These are phyloP conservation scores for Tupaia chinensis DNA, from an alignment of 2,113 vertebrate genomes.

Conservation along the genomic window DNA sequence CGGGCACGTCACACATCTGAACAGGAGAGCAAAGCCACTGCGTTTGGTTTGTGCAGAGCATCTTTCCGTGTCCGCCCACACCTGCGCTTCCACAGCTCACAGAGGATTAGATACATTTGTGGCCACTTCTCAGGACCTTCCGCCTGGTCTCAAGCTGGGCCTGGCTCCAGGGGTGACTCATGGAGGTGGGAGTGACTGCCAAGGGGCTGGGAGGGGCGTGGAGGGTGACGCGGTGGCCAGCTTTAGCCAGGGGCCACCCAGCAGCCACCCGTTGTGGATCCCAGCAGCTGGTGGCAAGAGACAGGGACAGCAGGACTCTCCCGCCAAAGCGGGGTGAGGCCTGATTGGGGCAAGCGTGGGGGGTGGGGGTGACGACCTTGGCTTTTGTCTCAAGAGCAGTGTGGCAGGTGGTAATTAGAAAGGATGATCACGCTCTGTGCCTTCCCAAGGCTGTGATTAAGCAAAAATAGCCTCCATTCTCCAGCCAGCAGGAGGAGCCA, in stretches of 20 bases:
- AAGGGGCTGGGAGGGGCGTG: neutral
- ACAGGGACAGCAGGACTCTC: neutral
- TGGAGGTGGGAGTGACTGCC: neutral
- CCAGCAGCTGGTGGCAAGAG: neutral
- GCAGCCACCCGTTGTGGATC: neutral
- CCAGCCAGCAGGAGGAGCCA: neutral
- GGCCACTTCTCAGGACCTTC: neutral
- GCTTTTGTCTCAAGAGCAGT: constrained; percentile 60
- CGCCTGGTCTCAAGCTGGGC: neutral
- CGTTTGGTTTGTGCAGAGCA: neutral
- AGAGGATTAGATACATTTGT: neutral
- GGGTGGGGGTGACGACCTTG: neutral
- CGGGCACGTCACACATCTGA: neutral
- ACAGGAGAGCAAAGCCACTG: neutral
- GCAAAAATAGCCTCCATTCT: constrained; percentile 70
- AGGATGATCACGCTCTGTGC: constrained; percentile 44
- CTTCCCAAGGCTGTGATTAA: constrained; percentile 76
- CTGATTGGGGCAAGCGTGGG: neutral
- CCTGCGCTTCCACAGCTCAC: no score
- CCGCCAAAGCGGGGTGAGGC: neutral
- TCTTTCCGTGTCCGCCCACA: neutral
- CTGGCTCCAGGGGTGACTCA: neutral
- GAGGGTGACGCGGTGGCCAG: neutral
- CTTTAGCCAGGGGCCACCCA: neutral
- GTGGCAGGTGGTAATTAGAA: constrained; percentile 60